Evolutionary conservation across 1,140 invertebrate species (phyloP).

Genomic region (Drosophila parabipectinata): DNA sequence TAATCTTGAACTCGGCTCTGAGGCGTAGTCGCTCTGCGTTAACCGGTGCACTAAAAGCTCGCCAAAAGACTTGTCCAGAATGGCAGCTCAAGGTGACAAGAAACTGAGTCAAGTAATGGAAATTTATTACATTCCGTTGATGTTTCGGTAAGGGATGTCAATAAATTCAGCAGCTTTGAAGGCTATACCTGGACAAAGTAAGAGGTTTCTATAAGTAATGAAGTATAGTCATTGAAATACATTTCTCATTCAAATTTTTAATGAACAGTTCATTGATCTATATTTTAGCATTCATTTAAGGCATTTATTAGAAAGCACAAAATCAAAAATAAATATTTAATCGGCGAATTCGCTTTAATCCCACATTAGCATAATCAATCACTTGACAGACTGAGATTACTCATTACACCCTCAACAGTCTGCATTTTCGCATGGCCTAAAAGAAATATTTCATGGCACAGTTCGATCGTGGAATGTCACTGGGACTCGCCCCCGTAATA

Average conservation of each 20-base stretch:
- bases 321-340: conserved; percentile 9
- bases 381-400: conserved; percentile 23
- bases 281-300: neutral
- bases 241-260: neutral
- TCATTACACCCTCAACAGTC: conserved; percentile 16
- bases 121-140: conserved; percentile 40
- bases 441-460: conserved; percentile 29
- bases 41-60: conserved; percentile 31
- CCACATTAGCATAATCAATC: conserved; percentile 35
- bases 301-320: conserved; percentile 7
- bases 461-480: conserved; percentile 28
- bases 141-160: conserved; percentile 33
- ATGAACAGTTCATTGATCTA: neutral
- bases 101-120: conserved; percentile 29
- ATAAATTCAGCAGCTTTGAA: conserved; percentile 9
- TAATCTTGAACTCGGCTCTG: conserved; percentile 53
- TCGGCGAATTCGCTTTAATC: conserved; percentile 10
- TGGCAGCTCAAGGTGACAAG: conserved; percentile 55
- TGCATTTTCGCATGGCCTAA: conserved; percentile 23
- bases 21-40: conserved; percentile 61
- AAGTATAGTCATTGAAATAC: neutral
- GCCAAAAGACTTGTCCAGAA: conserved; percentile 34
- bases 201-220: neutral
- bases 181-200: conserved; percentile 3
- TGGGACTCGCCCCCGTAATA: conserved; percentile 19